Evolutionary conservation across 1,140 invertebrate species (phyloP).

Genomic region (Aricia agestis): DNA sequence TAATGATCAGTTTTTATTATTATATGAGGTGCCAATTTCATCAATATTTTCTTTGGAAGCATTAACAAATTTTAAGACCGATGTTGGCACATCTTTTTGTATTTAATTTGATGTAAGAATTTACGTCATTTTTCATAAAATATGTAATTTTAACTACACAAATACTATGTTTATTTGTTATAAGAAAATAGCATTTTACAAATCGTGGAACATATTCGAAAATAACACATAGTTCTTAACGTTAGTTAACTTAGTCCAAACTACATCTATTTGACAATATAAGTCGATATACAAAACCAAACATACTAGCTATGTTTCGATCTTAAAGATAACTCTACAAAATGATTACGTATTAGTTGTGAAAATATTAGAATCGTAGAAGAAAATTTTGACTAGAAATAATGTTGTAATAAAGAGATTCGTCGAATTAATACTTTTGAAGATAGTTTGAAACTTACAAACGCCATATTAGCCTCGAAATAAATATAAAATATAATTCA

Average conservation of each 20-base stretch:
- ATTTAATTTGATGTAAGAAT: too few species aligned
- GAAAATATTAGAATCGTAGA: conserved; percentile 38
- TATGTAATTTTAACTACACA: too few species aligned
- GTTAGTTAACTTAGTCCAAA: conserved; percentile 6
- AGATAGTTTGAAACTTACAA: conserved; percentile 28
- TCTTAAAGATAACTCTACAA: neutral
- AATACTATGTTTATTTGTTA: too few species aligned
- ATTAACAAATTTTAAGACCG: too few species aligned
- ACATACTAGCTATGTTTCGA: neutral
- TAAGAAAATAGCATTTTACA: too few species aligned
- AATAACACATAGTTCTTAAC: neutral
- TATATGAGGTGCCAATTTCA: too few species aligned
- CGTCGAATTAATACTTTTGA: conserved; percentile 68
- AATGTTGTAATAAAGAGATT: conserved; percentile 72
- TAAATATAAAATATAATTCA: neutral
- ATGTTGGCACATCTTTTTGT: too few species aligned
- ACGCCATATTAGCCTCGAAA: conserved; percentile 37
- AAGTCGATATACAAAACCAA: neutral
- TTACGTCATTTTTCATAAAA: too few species aligned
- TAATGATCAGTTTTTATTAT: too few species aligned
- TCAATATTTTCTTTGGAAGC: too few species aligned
- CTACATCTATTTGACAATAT: neutral
- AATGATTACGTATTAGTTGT: conserved; percentile 3
- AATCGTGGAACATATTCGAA: neutral
- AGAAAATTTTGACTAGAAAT: conserved; percentile 73